Evolutionary conservation across 2,888 invertebrate genomes (phyloP).

Genomic region (Troglohyphantes excavatus): DNA sequence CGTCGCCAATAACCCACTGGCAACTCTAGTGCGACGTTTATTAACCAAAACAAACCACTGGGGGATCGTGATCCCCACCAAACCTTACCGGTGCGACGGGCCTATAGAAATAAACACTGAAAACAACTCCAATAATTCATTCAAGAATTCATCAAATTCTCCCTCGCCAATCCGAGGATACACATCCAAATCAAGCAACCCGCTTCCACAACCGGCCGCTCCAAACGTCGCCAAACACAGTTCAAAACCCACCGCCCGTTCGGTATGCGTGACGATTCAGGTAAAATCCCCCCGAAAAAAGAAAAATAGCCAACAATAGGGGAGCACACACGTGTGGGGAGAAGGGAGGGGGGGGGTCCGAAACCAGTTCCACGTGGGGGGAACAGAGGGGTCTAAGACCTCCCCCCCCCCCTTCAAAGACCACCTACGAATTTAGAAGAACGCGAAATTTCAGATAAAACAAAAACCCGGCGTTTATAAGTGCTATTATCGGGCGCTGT

Average conservation of each 20-base stretch:
- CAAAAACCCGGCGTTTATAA: not conserved
- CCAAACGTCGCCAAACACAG: not conserved
- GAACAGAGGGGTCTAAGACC: not conserved
- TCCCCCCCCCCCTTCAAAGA: not conserved
- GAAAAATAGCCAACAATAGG: not conserved
- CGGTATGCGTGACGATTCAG: slow-evolving; percentile 28
- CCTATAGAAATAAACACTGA: no score
- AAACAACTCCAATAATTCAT: no score
- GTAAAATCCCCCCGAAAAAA: not conserved
- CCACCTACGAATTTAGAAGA: slow-evolving; percentile 53
- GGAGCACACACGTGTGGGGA: not conserved
- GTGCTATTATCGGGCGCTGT: slow-evolving; percentile 1
- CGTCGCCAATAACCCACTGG: no score
- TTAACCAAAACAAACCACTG: no score
- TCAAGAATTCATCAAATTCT: not conserved
- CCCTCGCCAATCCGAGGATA: not conserved
- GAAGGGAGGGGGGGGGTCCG: slow-evolving; percentile 7
- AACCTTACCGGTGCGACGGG: no score
- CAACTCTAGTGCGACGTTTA: no score
- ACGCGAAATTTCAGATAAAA: slow-evolving; percentile 26
- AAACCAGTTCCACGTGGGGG: slow-evolving; percentile 40
- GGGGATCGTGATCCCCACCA: no score
- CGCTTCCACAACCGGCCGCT: not conserved
- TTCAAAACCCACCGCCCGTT: not conserved
- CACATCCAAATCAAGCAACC: not conserved